Conservation (phyloP, 1,140 invertebrate genomes). For the Drosophila novamexicana region DNA sequence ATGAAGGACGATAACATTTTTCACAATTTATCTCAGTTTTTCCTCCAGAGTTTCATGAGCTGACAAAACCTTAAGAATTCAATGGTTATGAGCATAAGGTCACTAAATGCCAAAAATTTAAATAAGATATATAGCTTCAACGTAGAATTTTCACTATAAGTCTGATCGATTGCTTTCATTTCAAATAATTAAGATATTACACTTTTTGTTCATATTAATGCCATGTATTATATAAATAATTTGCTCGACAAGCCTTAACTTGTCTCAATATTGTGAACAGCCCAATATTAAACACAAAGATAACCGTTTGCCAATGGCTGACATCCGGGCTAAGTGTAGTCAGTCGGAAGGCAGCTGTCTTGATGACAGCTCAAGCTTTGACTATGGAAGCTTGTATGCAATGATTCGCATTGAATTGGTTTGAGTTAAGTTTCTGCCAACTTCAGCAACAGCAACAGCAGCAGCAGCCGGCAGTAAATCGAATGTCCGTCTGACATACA, state of each 20-base stretch:
- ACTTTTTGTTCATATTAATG: no score
- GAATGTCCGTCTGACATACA: constrained; percentile 31
- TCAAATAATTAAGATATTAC: no score
- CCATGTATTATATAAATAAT: not conserved
- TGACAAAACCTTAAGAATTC: no score
- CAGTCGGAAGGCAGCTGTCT: constrained; percentile 36
- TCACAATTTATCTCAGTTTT: no score
- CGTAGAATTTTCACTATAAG: no score
- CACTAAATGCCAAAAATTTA: no score
- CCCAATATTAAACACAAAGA: constrained; percentile 13
- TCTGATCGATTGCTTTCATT: no score
- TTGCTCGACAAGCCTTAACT: not conserved
- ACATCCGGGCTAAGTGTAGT: constrained; percentile 24
- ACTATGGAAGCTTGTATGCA: constrained; percentile 6
- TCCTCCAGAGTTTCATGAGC: no score
- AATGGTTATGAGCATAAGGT: no score
- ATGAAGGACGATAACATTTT: no score
- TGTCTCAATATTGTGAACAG: constrained; percentile 6
- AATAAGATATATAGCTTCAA: no score
- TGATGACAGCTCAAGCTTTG: constrained; percentile 43
- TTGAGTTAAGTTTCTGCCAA: constrained; percentile 50
- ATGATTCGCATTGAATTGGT: constrained; percentile 43
- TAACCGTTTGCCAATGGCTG: constrained; percentile 13
- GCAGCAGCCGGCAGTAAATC: constrained; percentile 27
- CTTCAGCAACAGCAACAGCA: constrained; percentile 27